Evolutionary conservation across 2,797 vertebrate genomes (phyloP).

Genomic region (Acanthis flammea): DNA sequence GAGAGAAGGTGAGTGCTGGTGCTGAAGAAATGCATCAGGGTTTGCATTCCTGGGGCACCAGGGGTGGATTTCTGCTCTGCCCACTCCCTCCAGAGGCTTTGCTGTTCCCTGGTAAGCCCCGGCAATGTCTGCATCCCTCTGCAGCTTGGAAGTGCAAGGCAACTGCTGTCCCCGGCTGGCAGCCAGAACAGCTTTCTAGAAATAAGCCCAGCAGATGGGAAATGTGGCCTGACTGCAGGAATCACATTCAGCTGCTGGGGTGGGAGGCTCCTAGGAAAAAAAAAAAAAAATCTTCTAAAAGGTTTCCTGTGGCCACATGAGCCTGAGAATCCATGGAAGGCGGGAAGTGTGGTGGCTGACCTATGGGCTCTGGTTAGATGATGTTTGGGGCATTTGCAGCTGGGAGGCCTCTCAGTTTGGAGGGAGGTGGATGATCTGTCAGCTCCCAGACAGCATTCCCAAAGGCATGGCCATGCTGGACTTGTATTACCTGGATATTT

Average conservation of each 20-base stretch:
- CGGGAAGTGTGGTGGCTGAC: not conserved
- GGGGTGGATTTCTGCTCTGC: not conserved
- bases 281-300: not conserved
- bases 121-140: not conserved
- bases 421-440: not conserved
- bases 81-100: not conserved
- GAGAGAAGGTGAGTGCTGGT: not conserved
- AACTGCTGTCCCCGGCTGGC: not conserved
- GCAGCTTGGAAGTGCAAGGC: not conserved
- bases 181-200: not conserved
- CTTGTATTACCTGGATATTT: not conserved
- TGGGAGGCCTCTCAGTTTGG: not conserved
- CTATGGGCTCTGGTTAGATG: not conserved
- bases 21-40: not conserved
- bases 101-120: not conserved
- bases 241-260: not conserved
- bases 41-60: fast-evolving
- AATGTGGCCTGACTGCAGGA: not conserved
- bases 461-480: not conserved
- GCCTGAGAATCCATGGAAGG: not conserved
- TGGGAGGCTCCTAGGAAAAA: not conserved
- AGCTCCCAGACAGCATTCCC: not conserved
- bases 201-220: not conserved
- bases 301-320: not conserved
- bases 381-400: not conserved